phyloP scores from a whole-genome alignment of 2,113 vertebrate genomes.

The Rattus rattus region DNA sequence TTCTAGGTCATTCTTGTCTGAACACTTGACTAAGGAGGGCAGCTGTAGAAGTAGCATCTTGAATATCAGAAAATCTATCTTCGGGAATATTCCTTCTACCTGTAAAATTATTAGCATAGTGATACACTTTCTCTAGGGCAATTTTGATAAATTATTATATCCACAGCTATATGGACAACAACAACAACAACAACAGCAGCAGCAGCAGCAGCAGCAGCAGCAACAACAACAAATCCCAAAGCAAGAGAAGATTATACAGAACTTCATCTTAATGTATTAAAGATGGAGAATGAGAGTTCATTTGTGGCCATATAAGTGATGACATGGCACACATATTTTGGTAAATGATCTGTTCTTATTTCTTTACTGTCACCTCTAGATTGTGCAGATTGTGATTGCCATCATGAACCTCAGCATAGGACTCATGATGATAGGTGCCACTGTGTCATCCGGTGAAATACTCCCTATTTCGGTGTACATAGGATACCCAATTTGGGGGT shows the following conservation, averaged over 20 bases:
- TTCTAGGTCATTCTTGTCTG: background rate
- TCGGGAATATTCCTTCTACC: background rate
- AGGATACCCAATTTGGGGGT: slow-evolving; percentile 43
- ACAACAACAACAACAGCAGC: no score
- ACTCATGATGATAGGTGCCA: background rate
- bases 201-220: no score
- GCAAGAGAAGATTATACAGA: background rate
- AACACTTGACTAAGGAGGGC: background rate
- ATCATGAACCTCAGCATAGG: slow-evolving; percentile 36
- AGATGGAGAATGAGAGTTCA: background rate
- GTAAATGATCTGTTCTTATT: background rate
- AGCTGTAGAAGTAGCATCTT: background rate
- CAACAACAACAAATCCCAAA: background rate
- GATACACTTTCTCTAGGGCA: background rate
- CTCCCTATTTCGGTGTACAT: background rate
- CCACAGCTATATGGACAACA: background rate
- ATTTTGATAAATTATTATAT: background rate
- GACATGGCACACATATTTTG: no score
- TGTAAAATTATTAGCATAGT: background rate
- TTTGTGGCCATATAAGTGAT: background rate
- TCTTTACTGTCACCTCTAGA: slow-evolving; percentile 35
- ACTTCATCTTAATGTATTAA: background rate
- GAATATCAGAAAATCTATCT: background rate
- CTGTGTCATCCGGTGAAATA: accelerated
- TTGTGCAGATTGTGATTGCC: slow-evolving; percentile 58